Evolutionary conservation across 1,140 invertebrate genomes (phyloP).

Genomic region (Galleria mellonella): DNA sequence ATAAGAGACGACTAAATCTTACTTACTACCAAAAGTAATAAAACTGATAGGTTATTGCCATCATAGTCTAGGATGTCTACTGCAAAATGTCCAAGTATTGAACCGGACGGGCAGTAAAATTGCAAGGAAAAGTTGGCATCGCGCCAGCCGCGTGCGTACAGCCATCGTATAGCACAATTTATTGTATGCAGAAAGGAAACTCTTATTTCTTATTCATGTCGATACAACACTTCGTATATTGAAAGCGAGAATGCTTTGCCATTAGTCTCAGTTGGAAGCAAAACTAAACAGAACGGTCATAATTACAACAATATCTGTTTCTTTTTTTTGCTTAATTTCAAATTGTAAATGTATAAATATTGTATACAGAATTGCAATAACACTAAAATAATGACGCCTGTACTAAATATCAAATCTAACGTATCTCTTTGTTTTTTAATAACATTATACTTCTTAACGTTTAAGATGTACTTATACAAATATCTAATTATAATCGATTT

Average conservation of each 20-base stretch:
- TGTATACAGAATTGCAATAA: too few species aligned
- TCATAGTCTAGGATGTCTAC: slow-evolving; percentile 41
- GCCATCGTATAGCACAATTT: slow-evolving; percentile 29
- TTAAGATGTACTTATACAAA: too few species aligned
- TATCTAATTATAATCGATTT: too few species aligned
- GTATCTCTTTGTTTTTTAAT: too few species aligned
- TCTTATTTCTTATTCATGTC: slow-evolving; percentile 49
- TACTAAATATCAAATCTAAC: too few species aligned
- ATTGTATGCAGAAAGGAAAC: slow-evolving; percentile 54
- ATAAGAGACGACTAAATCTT: slow-evolving; percentile 17
- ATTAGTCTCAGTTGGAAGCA: too few species aligned
- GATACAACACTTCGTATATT: slow-evolving; percentile 24
- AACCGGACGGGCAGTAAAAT: slow-evolving; percentile 44
- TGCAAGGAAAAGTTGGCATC: slow-evolving; percentile 59
- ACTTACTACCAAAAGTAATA: slow-evolving; percentile 27
- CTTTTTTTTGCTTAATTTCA: too few species aligned
- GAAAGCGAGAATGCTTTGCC: slow-evolving; percentile 26
- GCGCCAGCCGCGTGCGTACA: slow-evolving; percentile 31
- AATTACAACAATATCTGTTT: too few species aligned
- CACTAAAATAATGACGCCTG: too few species aligned
- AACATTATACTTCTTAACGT: too few species aligned
- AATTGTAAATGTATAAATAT: too few species aligned
- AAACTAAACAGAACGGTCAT: too few species aligned
- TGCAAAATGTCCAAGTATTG: slow-evolving; percentile 50
- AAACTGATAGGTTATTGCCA: slow-evolving; percentile 61